Evolutionary conservation across 2,797 vertebrate genomes (phyloP).

Genomic region (Argya squamiceps): DNA sequence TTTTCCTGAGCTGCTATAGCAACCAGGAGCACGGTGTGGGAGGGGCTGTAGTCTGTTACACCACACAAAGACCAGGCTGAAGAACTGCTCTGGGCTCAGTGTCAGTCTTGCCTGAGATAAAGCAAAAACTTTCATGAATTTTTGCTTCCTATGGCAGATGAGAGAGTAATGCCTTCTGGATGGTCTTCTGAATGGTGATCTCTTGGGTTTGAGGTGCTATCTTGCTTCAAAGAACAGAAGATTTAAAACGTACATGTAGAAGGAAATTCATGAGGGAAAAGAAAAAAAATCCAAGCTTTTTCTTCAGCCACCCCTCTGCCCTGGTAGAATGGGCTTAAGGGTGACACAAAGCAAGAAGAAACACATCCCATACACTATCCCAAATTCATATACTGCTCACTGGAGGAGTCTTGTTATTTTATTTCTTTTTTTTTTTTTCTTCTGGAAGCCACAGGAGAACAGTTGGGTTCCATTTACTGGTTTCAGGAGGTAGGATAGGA

Average conservation of each 20-base stretch:
- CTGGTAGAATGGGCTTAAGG: background rate
- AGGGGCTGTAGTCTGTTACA: background rate
- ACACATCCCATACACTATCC: background rate
- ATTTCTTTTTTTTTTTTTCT: fast-evolving
- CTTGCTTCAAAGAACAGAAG: slow-evolving; percentile 5
- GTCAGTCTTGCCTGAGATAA: background rate
- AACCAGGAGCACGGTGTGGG: background rate
- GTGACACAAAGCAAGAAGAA: background rate
- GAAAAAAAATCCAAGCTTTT: background rate
- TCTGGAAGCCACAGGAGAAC: background rate
- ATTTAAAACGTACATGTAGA: background rate
- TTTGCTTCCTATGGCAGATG: background rate
- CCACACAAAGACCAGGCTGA: background rate
- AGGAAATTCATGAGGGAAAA: background rate
- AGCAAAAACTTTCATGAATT: background rate
- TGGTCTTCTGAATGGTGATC: background rate
- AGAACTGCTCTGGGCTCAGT: background rate
- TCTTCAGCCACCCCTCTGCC: background rate
- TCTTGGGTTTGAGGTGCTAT: background rate
- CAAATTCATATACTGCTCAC: background rate
- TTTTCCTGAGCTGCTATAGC: background rate
- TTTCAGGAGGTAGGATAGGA: background rate
- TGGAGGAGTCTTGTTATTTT: background rate
- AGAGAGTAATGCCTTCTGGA: background rate
- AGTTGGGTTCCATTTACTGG: background rate